Evolutionary conservation across 2,888 invertebrate species (phyloP).

Genomic region (Agonopterix heracliana): DNA sequence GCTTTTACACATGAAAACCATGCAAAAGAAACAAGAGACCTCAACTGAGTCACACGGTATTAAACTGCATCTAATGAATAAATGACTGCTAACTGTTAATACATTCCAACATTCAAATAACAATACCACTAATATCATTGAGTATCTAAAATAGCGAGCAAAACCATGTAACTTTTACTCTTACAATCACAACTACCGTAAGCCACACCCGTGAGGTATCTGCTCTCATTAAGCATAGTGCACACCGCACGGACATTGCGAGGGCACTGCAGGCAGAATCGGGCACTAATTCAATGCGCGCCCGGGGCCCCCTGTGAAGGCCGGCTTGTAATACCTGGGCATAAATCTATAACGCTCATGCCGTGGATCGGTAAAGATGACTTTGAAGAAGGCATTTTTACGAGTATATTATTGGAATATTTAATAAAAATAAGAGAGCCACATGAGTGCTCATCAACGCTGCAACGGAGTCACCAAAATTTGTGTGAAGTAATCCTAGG

Average conservation of each 20-base stretch:
- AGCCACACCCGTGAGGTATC: conserved; percentile 15
- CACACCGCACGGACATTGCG: conserved; percentile 21
- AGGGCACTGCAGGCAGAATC: conserved; percentile 14
- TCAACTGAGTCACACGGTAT: too few species aligned
- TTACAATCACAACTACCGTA: conserved; percentile 32
- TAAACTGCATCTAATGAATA: too few species aligned
- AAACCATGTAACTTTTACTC: conserved; percentile 1
- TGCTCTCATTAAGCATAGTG: conserved; percentile 33
- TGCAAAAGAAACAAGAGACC: too few species aligned
- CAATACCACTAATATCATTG: too few species aligned
- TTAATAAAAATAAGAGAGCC: too few species aligned
- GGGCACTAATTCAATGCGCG: conserved; percentile 25
- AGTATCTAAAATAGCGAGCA: not conserved
- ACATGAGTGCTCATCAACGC: too few species aligned
- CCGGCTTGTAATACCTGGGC: conserved; percentile 26
- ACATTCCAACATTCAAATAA: conserved; percentile 14
- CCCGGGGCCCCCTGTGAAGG: conserved; percentile 31
- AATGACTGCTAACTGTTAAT: conserved; percentile 10
- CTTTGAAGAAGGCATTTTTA: too few species aligned
- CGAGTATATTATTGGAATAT: too few species aligned
- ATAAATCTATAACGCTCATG: conserved; percentile 28
- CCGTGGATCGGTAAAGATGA: not conserved
- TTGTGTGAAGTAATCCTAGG: too few species aligned
- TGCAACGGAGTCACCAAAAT: too few species aligned
- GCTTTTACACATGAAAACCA: too few species aligned